phyloP scores from a whole-genome alignment of 2,797 vertebrate species.

The Arrhamphus sclerolepis region DNA sequence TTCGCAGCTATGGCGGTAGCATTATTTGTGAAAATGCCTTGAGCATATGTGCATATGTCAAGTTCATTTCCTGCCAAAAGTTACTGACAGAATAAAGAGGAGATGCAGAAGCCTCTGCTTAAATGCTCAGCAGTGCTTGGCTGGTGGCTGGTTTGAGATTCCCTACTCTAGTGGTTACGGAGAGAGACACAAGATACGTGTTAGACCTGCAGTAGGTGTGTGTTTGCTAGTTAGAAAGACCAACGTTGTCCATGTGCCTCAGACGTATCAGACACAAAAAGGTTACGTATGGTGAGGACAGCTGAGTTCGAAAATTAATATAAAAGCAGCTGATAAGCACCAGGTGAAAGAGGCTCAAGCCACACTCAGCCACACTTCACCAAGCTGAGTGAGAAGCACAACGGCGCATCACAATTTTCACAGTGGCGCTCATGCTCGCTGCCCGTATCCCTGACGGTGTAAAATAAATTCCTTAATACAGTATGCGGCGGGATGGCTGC shows the following conservation, averaged over 20 bases:
- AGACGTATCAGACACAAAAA: slow-evolving; percentile 24
- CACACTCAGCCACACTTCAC: slow-evolving; percentile 52
- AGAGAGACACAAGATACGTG: slow-evolving; percentile 31
- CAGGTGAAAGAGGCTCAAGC: slow-evolving; percentile 41
- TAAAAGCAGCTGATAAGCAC: slow-evolving; percentile 31
- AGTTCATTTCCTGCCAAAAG: slow-evolving; percentile 28
- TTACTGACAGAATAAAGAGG: slow-evolving; percentile 7
- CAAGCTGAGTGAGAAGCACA: slow-evolving; percentile 10
- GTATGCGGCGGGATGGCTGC: slow-evolving; percentile 19
- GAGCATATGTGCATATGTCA: slow-evolving; percentile 4
- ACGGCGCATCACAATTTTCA: slow-evolving; percentile 2
- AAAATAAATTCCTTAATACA: slow-evolving; percentile 28
- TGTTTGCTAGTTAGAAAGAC: slow-evolving; percentile 13
- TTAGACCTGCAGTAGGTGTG: slow-evolving; percentile 20
- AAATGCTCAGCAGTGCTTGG: slow-evolving; percentile 23
- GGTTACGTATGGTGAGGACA: neutral
- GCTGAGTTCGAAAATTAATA: slow-evolving; percentile 17
- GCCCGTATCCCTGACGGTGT: slow-evolving; percentile 24
- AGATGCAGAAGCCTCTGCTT: slow-evolving; percentile 12
- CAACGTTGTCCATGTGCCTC: slow-evolving; percentile 1
- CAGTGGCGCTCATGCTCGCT: slow-evolving; percentile 12
- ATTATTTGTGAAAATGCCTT: slow-evolving; percentile 16
- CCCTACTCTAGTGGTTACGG: slow-evolving; percentile 8
- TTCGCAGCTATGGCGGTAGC: slow-evolving; percentile 7
- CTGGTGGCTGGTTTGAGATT: slow-evolving; percentile 28